These are phyloP conservation scores for Brachyhypopomus gauderio DNA, from an alignment of 2,113 vertebrate species.

Conservation along the genomic window DNA sequence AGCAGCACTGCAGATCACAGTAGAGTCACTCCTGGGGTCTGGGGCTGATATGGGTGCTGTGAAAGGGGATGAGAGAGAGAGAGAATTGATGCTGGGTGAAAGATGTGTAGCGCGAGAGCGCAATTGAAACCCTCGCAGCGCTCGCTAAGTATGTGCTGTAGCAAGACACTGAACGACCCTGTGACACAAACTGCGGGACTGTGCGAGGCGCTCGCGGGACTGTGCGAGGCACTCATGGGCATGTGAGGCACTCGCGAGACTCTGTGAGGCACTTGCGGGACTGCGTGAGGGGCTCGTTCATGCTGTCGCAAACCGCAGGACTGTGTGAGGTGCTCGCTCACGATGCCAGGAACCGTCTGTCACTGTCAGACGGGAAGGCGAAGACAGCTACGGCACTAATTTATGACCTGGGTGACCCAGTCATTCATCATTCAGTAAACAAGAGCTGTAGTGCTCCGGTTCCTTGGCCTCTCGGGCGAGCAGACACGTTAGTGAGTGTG, in stretches of 20 bases:
- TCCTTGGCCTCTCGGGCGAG: conserved; percentile 78
- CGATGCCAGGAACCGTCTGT: conserved; percentile 39
- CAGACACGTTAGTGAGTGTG: conserved; percentile 77
- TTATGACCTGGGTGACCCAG: conserved; percentile 79
- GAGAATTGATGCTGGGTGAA: no score
- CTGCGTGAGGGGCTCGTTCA: no score
- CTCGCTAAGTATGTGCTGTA: not conserved
- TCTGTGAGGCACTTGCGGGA: no score
- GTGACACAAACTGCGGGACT: not conserved
- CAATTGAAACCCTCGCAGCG: no score
- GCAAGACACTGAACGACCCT: no score
- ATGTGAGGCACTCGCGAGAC: no score
- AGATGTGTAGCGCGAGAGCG: no score
- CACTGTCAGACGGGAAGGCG: conserved; percentile 67
- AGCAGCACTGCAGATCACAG: no score
- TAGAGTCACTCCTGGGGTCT: no score
- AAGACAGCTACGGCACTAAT: conserved; percentile 70
- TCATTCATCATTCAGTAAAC: conserved; percentile 74
- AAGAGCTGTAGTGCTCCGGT: conserved; percentile 80
- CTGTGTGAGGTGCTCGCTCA: not conserved
- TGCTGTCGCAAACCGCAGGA: not conserved
- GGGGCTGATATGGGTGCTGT: no score
- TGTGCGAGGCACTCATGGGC: no score
- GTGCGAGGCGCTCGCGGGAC: not conserved
- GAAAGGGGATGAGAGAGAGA: no score